Evolutionary conservation across 1,140 invertebrate species (phyloP), one percentile per base, ranked within the genome.

Genomic region (Pomacea maculata): DNA sequence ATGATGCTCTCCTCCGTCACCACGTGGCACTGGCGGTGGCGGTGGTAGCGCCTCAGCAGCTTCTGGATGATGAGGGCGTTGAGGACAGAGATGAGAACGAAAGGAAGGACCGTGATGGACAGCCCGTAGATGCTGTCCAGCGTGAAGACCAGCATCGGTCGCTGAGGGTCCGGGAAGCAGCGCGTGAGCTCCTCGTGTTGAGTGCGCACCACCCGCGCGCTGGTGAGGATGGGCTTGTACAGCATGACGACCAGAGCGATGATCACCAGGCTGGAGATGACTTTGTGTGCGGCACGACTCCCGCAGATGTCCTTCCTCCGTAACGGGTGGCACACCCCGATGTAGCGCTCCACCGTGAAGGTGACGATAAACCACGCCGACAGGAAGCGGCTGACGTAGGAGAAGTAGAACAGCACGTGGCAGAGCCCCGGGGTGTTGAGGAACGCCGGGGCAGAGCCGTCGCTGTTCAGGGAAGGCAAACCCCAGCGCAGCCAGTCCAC

Each of bases 341-440:
- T 87, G 84, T 89, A 91, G 10, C 90, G 65, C 80, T 91, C 90
- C 65, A 86, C 80, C 0, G 90, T 90, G 75, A 91, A 91, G 52
- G 85, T 83, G 4, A 89, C 89, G 15, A 91, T 83, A 61, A 91
- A 70, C 89, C 89, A 91, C 10, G 89, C 86, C 0, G 88, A 90
- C 45, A 89, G 64, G 80, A 91, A 90, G 9, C 90, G 84, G 19
- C 81, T 85, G 29, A 87, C 80, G 77, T 90, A 90, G 63, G 83
- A 82, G 0, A 89, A 63, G 79, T 87, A 90, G 11, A 87, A 57
- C 11, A 86, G 82, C 4, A 85, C 68, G 64, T 90, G 88, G 80
- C 90, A 91, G 0, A 89, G 55, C 14, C 89, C 89, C 17, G 85
- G 73, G 7, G 73, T 76, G 45, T 87, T 85, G 17, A 88, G 64